phyloP scores from a whole-genome alignment of 1,140 invertebrate genomes.

The Platyscapa corneri region DNA sequence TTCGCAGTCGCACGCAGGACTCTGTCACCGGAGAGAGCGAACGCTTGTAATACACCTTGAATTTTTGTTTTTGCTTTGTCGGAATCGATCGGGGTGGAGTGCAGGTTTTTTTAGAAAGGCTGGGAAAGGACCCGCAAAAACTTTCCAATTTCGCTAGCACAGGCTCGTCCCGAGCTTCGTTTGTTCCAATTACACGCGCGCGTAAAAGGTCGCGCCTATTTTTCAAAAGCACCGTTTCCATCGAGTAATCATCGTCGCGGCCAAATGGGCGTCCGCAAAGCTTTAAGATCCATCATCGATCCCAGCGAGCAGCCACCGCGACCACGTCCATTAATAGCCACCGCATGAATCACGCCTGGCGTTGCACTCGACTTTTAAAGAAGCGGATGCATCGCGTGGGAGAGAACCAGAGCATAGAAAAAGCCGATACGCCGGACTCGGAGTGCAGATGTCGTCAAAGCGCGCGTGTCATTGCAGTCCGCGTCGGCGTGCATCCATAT shows the following conservation, averaged over 20 bases:
- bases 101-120: not conserved
- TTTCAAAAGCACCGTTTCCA: not conserved
- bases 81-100: not conserved
- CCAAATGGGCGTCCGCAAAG: not conserved
- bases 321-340: not conserved
- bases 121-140: not conserved
- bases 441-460: slow-evolving; percentile 67
- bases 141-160: not conserved
- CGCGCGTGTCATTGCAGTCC: slow-evolving; percentile 65
- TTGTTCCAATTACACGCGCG: not conserved
- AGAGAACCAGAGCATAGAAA: too few species aligned
- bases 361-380: slow-evolving; percentile 28
- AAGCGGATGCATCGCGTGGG: not conserved
- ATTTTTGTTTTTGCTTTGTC: not conserved
- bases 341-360: not conserved
- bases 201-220: not conserved
- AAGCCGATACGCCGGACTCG: slow-evolving; percentile 1
- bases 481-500: slow-evolving; percentile 67
- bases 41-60: not conserved
- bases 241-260: not conserved
- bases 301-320: too few species aligned
- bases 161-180: not conserved
- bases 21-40: too few species aligned
- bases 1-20: too few species aligned
- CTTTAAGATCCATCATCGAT: slow-evolving; percentile 24